A percentile compares a stretch with the other conserved stretches of the same genome.
Evolutionary conservation across 2,888 invertebrate species (phyloP).

Genomic region (Lochmaea crataegi): DNA sequence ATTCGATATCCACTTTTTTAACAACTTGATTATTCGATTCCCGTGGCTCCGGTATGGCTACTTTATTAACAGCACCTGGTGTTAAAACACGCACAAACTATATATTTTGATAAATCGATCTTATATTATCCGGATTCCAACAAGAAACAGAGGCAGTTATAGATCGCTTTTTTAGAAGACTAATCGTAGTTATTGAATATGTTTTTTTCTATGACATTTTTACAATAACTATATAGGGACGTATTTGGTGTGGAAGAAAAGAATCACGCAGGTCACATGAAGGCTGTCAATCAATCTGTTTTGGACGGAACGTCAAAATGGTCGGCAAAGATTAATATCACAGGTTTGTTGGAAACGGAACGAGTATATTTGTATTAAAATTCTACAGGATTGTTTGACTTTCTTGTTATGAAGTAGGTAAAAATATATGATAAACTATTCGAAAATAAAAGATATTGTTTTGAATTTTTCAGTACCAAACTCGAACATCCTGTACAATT

Average conservation of each 20-base stretch:
- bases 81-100: too few species aligned
- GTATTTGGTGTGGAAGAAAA: conserved; percentile 96
- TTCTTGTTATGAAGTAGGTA: conserved; percentile 18
- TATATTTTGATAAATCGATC: background rate
- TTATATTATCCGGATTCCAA: background rate
- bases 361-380: conserved; percentile 12
- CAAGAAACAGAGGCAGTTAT: background rate
- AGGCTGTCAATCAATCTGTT: conserved; percentile 97
- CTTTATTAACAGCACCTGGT: too few species aligned
- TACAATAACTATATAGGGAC: conserved; percentile 72
- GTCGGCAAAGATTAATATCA: conserved; percentile 99
- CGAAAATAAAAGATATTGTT: background rate
- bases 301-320: conserved; percentile 99
- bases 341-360: conserved; percentile 81
- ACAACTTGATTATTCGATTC: too few species aligned
- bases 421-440: background rate
- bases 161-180: conserved; percentile 4
- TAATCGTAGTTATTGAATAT: background rate
- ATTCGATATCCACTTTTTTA: too few species aligned
- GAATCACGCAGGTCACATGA: conserved; percentile 95
- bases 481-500: conserved; percentile 13
- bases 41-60: too few species aligned
- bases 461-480: background rate
- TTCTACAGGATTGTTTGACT: conserved; percentile 14
- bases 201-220: conserved; percentile 35